phyloP scores from a whole-genome alignment of 2,113 vertebrate genomes.

The Esox niger region DNA sequence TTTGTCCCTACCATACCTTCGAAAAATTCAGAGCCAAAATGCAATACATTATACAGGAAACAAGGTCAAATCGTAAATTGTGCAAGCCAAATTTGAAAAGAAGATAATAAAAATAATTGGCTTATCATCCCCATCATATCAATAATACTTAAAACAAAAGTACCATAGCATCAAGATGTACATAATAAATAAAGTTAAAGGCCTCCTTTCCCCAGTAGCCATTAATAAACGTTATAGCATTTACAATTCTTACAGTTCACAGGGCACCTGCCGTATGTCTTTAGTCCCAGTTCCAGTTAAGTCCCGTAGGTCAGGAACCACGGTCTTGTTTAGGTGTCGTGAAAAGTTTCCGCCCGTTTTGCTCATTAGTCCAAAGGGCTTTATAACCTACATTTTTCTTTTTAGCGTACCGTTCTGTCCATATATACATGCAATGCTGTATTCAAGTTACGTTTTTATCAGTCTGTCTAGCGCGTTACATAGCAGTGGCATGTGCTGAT shows the following conservation, averaged over 20 bases:
- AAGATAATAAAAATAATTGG: conserved; percentile 45
- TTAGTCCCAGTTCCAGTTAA: conserved; percentile 62
- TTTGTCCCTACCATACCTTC: conserved; percentile 52
- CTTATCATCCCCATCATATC: too few relatives aligned
- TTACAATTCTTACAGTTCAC: conserved; percentile 89
- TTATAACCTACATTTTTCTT: conserved; percentile 57
- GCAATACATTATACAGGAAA: conserved; percentile 64
- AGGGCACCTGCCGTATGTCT: conserved; percentile 73
- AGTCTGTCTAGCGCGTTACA: conserved; percentile 75
- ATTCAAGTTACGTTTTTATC: conserved; percentile 68
- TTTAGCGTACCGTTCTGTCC: conserved; percentile 59
- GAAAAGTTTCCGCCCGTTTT: conserved; percentile 55
- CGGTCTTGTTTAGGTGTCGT: conserved; percentile 53
- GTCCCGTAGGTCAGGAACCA: conserved; percentile 60
- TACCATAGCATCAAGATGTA: conserved; percentile 83
- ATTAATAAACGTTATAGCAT: conserved; percentile 82
- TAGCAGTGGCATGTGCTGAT: conserved; percentile 93
- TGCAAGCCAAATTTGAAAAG: conserved; percentile 78
- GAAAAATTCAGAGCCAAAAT: conserved; percentile 58
- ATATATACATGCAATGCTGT: conserved; percentile 79
- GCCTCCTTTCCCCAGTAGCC: conserved; percentile 76
- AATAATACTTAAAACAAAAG: conserved; percentile 75
- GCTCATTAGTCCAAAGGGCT: conserved; percentile 57
- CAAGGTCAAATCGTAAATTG: conserved; percentile 71
- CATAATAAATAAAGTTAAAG: conserved; percentile 93